Evolutionary conservation across 2,888 invertebrate genomes (phyloP), one percentile per base, ranked within the genome.

Genomic region (Argyra leucocephala): DNA sequence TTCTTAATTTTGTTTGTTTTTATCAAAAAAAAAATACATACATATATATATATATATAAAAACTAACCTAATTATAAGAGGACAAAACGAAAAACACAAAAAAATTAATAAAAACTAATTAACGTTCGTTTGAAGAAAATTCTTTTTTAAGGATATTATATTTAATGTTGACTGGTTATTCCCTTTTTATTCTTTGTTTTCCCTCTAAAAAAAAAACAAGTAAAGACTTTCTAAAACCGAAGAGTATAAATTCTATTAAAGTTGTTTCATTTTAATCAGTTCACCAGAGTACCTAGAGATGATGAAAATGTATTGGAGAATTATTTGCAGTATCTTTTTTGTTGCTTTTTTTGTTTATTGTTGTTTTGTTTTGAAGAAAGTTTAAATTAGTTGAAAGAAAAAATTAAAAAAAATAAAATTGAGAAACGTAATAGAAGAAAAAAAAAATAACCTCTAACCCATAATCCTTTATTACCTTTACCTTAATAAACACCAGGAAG

Each of bases 91-190:
- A 48, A 31, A 48, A 48, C 5, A 12, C 12, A 48, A 15, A 48
- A 18, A 48, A 48, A 48, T 48, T 48, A 48, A 48, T 48, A 48
- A 48, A 48, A 48, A 48, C 48, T 48, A 48, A 48, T 48, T 48
- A 48, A 48, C n/a, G 48, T 48, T 48, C 18, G 15, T n/a, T n/a
- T n/a, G 12, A 31, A 31, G 31, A 4, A 31, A 31, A 31, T 2
- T 31, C 1, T 18, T 18, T 48, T 48, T 48, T 48, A 48, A 48
- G 12, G 48, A 48, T 48, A 48, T 48, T 48, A 48, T 48, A 48
- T 48, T 48, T 48, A 48, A 48, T 48, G 48, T 48, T 48, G 18
- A 48, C 48, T 48, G 12, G 15, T 48, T 48, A 18, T 48, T 48
- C 18, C 48, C 15, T 48, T 18, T 48, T 48, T 48, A 48, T 48